Conservation (phyloP, 2,113 vertebrate species). For the Aphelocoma coerulescens region DNA sequence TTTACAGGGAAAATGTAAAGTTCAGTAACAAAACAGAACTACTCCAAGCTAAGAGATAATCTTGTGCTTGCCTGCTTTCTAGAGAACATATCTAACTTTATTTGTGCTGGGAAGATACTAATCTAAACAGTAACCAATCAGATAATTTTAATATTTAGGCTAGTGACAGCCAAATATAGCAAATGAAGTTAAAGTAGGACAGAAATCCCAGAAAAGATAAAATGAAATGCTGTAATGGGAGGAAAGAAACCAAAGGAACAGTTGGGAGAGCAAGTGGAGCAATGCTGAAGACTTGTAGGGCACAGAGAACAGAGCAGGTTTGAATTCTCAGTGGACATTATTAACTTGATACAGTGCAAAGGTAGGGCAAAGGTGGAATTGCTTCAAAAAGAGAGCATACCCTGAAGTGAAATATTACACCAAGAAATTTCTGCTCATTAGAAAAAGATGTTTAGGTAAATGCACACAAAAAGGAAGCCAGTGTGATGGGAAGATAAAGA, state of each 20-base stretch:
- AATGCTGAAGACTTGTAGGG: slow-evolving; percentile 30
- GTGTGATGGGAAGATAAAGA: background rate
- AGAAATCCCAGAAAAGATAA: slow-evolving; percentile 24
- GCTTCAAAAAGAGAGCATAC: slow-evolving; percentile 22
- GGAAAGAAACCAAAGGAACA: background rate
- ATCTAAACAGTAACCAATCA: slow-evolving; percentile 20
- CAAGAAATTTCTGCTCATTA: background rate
- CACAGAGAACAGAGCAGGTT: slow-evolving; percentile 21
- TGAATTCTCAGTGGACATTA: slow-evolving; percentile 42
- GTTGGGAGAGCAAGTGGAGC: slow-evolving; percentile 20
- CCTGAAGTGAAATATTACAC: slow-evolving; percentile 18
- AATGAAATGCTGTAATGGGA: background rate
- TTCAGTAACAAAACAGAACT: background rate
- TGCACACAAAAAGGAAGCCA: background rate
- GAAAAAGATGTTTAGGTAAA: background rate
- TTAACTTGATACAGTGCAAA: slow-evolving; percentile 36
- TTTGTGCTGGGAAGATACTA: background rate
- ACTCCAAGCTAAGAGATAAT: background rate
- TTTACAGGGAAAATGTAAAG: background rate
- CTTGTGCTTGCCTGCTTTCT: background rate
- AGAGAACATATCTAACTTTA: background rate
- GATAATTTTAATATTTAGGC: slow-evolving; percentile 33
- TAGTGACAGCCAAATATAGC: slow-evolving; percentile 33
- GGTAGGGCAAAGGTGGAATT: slow-evolving; percentile 50
- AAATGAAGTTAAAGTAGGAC: slow-evolving; percentile 27